Evolutionary conservation across 2,797 vertebrate species (phyloP).

Genomic region (Streptopelia turtur): DNA sequence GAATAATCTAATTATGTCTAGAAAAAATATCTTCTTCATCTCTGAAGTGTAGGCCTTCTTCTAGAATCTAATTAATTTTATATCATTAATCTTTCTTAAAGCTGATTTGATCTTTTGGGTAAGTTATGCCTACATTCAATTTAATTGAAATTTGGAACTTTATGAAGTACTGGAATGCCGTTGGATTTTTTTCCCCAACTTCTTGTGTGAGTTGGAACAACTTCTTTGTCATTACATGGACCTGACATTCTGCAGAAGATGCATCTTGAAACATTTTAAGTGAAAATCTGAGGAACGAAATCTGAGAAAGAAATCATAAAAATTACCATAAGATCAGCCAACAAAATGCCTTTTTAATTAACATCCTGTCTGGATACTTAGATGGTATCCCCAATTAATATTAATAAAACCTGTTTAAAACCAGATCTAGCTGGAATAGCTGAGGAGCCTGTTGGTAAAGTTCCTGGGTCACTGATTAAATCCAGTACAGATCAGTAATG

Average conservation of each 20-base stretch:
- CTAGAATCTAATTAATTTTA: background rate
- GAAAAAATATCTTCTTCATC: background rate
- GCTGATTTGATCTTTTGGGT: background rate
- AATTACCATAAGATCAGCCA: background rate
- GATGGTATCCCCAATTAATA: constrained; percentile 1
- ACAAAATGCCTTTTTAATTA: constrained; percentile 33
- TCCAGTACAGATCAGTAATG: background rate
- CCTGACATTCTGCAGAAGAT: constrained; percentile 37
- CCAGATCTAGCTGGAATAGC: constrained; percentile 10
- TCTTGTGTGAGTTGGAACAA: constrained; percentile 22
- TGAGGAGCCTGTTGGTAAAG: constrained; percentile 8
- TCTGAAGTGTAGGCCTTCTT: background rate
- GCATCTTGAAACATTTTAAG: constrained; percentile 50
- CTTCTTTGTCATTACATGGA: background rate
- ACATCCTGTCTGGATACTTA: constrained; percentile 15
- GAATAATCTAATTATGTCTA: background rate
- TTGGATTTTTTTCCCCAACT: background rate
- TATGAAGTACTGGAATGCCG: constrained; percentile 19
- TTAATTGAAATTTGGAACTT: constrained; percentile 43
- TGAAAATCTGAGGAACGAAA: constrained; percentile 1
- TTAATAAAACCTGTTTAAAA: constrained; percentile 44
- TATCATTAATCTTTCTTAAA: background rate
- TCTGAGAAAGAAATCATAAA: constrained; percentile 40
- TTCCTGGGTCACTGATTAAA: constrained; percentile 46
- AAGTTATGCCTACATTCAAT: background rate